Evolutionary conservation across 2,797 vertebrate genomes (phyloP).

Genomic region (Gambelia wislizenii): DNA sequence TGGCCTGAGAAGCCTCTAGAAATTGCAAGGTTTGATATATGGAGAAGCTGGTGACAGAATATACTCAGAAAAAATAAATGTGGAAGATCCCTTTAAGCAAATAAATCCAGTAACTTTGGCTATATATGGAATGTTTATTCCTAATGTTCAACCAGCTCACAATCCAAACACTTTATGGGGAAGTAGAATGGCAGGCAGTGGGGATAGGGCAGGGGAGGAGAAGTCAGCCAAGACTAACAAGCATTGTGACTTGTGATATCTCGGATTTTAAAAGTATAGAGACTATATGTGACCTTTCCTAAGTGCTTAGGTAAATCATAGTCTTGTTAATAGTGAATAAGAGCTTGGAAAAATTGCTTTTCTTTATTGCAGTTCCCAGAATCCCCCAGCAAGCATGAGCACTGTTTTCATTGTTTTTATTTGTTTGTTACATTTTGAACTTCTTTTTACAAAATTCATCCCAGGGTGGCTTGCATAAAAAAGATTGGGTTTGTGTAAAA

Average conservation of each 20-base stretch:
- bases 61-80: slow-evolving; percentile 33
- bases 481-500: no score
- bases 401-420: no score
- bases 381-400: no score
- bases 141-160: background rate
- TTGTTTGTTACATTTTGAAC: no score
- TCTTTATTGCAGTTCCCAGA: no score
- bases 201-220: background rate
- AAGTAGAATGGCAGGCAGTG: background rate
- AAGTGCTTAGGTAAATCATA: no score
- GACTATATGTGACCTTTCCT: background rate
- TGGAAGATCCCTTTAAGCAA: background rate
- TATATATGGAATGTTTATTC: slow-evolving; percentile 9
- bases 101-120: slow-evolving; percentile 25
- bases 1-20: background rate
- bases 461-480: no score
- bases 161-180: background rate
- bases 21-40: background rate
- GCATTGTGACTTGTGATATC: background rate
- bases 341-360: no score
- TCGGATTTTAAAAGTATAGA: background rate
- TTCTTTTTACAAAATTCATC: no score
- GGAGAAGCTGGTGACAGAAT: background rate
- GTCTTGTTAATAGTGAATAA: no score
- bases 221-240: slow-evolving; percentile 17